phyloP scores from a whole-genome alignment of 2,888 invertebrate genomes.

The Amphipyra tragopoginis region DNA sequence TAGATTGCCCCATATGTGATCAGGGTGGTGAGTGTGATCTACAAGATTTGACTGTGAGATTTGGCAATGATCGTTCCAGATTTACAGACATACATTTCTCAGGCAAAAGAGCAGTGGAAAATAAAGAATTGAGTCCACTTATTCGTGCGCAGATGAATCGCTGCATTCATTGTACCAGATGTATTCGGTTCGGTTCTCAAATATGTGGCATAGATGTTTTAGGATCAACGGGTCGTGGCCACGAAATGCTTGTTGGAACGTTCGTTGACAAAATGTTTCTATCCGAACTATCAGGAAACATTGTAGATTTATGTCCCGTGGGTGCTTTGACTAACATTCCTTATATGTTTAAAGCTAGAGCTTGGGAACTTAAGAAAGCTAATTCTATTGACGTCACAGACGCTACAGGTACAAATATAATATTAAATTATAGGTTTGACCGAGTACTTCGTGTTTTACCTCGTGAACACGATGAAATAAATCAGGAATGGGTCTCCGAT shows the following conservation, averaged over 20 bases:
- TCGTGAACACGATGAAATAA: constrained; percentile 88
- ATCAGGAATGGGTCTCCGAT: constrained; percentile 99
- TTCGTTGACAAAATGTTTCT: constrained; percentile 99
- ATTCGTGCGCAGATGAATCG: constrained; percentile 99
- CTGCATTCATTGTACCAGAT: constrained; percentile 99
- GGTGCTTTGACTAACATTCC: constrained; percentile 99
- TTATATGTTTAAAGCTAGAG: constrained; percentile 98
- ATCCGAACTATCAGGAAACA: constrained; percentile 99
- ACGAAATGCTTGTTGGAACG: constrained; percentile 99
- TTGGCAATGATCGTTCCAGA: constrained; percentile 97
- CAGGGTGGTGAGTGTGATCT: constrained; percentile 98
- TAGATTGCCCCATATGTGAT: constrained; percentile 99
- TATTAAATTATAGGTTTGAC: constrained; percentile 76
- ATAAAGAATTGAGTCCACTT: constrained; percentile 98
- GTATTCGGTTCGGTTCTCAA: constrained; percentile 99
- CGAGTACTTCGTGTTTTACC: constrained; percentile 80
- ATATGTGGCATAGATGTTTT: constrained; percentile 99
- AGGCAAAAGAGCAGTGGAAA: constrained; percentile 98
- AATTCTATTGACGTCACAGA: constrained; percentile 85
- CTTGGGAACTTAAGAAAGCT: constrained; percentile 98
- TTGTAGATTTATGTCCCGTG: constrained; percentile 99
- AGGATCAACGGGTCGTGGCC: constrained; percentile 96
- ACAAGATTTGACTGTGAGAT: constrained; percentile 99
- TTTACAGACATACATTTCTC: constrained; percentile 97
- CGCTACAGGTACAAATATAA: constrained; percentile 83